Base-by-base conservation (phyloP, 2,888 invertebrate species). In the Ptychoptera contaminata region DNA sequence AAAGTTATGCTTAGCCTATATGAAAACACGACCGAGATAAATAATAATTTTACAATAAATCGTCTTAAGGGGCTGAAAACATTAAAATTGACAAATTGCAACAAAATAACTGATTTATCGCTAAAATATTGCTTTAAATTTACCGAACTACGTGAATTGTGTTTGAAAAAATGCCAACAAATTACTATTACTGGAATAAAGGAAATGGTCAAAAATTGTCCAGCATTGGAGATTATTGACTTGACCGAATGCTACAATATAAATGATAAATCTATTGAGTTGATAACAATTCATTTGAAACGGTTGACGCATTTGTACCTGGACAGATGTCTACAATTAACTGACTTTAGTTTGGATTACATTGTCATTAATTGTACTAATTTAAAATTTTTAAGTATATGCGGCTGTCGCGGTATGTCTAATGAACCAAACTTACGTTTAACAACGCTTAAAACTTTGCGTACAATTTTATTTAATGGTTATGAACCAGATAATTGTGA, bases 101-200 rank as follows among this genome's bases (percentile, higher is more conserved):
- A 75, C 51, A 73, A 73, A 59, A 75, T 84, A 43, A 78, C 81
- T 14, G 82, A 84, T 60, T 73, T 79, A 1, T 79, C 82, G 49
- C 57, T 84, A 9, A 77, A 72, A 48, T 76, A 79, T 53, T 76
- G 79, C 35, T 71, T 83, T 49, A 70, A 70, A 48, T 81, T 81
- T 54, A 67, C 70, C 42, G 81, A 81, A 59, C 64, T 84, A 8
- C 62, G 63, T 31, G 65, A 67, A 47, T 64, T 84, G 16, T 70
- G 76, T 55, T 62, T 84, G 41, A 77, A 77, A 47, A 72, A 75
- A 57, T 80, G 82, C 54, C 77, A 79, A 54, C 77, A 80, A 61
- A 72, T 83, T 46, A 76, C 79, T 1, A 68, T 76, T 49, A 63
- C 69, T 48, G 81, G 82, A 35, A 69, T 83, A 50, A 69, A 71